Evolutionary conservation across 2,797 vertebrate genomes (phyloP), one percentile per base, ranked within the genome.

Genomic region (Gadopsis bispinosus): DNA sequence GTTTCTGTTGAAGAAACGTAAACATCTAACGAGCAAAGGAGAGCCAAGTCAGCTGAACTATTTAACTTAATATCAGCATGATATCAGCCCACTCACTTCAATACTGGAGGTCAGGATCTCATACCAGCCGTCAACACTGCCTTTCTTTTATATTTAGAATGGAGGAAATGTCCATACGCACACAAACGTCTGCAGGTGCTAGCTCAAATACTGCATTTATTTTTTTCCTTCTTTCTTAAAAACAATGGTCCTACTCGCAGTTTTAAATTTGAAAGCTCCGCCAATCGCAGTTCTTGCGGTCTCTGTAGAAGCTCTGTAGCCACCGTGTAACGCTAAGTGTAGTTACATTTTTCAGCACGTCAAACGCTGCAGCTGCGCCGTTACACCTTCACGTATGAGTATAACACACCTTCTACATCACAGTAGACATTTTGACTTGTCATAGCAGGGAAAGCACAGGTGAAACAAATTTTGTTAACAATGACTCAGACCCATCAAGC

Each of bases 1-100:
- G 69, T 58, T 69, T 68, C 43, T 58, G 72, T 3, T 41, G 33
- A 45, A 35, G 54, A 73, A 37, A 51, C 9, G 65, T 71, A 74
- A 80, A 85, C 56, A 72, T 37, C 41, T 0, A 68, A 65, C 73
- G 37, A 37, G 61, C 47, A 5, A 14, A 29, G 7, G 50, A 48
- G 26, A 47, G 37, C 35, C 43, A 39, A 22, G 45, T 12, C 1
- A 10, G 48, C 14, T 48, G 3, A 53, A 43, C 11, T 10, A 7
- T n/a, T 35, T 43, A 3, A 51, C 22, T 37, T 39, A 12, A 31
- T n/a, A 63, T 17, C 55, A 53, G 17, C 26, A 26, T 11, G 17
- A 29, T 48, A 19, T 63, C 54, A 53, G 31, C 31, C 11, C 9
- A 19, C 2, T 68, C 14, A 41, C 35, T 26, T 68, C 22, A 39